These are phyloP conservation scores for Penaeus chinensis DNA, from an alignment of 1,140 invertebrate genomes.

Conservation along the genomic window DNA sequence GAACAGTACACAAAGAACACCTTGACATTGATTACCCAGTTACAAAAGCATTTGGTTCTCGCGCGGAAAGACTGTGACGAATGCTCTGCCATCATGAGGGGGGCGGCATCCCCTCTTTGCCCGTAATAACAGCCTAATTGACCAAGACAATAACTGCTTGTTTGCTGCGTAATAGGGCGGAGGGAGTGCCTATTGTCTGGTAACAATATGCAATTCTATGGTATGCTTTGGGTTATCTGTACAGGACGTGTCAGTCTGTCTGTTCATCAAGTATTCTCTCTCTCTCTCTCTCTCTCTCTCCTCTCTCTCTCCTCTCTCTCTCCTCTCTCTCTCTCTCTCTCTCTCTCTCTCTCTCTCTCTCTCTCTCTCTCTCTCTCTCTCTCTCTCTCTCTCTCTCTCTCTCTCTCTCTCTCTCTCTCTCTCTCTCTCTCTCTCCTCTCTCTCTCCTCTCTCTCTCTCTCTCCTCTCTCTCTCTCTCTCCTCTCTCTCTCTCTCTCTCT, in stretches of 20 bases:
- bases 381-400: not conserved
- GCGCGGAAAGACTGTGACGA: no score
- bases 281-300: slow-evolving; percentile 30
- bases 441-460: slow-evolving; percentile 22
- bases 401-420: slow-evolving; percentile 6
- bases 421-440: slow-evolving; percentile 15
- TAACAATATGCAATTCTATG: no score
- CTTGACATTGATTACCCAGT: no score
- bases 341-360: not conserved
- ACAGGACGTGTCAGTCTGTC: not conserved
- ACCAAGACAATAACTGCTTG: no score
- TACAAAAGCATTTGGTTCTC: no score
- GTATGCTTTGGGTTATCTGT: not conserved
- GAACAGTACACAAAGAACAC: no score
- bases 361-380: slow-evolving; percentile 6
- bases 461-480: not conserved
- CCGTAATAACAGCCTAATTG: no score
- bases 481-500: slow-evolving; percentile 22
- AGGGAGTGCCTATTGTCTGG: no score
- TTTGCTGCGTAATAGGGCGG: no score
- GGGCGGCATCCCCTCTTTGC: no score
- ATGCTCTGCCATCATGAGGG: no score
- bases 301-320: slow-evolving; percentile 34
- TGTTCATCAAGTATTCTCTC: not conserved
- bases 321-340: slow-evolving; percentile 29